phyloP scores from a whole-genome alignment of 2,797 vertebrate species.

The Syncerus caffer region DNA sequence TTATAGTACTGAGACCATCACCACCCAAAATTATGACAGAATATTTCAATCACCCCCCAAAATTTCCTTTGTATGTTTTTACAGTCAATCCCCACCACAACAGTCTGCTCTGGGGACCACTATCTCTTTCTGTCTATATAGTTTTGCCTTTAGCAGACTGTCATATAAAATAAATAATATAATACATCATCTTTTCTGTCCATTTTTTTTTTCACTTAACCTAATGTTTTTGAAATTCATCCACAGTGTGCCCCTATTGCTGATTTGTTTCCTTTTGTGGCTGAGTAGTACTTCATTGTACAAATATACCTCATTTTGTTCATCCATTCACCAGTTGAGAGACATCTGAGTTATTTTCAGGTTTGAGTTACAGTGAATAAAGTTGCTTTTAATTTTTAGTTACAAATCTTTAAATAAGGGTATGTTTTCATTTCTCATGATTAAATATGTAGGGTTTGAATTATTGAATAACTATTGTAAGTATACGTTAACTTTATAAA shows the following conservation, averaged over 20 bases:
- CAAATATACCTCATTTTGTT: background rate
- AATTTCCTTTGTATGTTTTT: fast-evolving
- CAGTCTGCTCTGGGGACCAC: background rate
- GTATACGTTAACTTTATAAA: background rate
- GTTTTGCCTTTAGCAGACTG: background rate
- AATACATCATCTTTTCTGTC: background rate
- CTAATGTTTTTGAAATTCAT: background rate
- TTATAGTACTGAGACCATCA: background rate
- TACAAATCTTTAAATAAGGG: background rate
- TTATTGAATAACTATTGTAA: background rate
- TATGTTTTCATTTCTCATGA: background rate
- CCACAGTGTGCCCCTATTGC: background rate
- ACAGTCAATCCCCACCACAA: fast-evolving
- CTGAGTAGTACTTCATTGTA: background rate
- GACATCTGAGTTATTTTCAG: background rate
- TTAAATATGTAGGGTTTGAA: background rate
- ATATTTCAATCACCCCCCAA: background rate
- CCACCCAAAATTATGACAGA: background rate
- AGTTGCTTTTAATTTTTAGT: background rate
- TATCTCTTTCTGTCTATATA: background rate
- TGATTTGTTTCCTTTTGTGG: background rate
- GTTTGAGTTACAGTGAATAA: background rate
- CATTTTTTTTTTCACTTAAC: background rate
- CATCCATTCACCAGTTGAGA: background rate
- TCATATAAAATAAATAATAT: background rate